A percentile compares a stretch with the other conserved stretches of the same genome.
phyloP scores from a whole-genome alignment of 2,113 vertebrate genomes.

The Falco punctatus region DNA sequence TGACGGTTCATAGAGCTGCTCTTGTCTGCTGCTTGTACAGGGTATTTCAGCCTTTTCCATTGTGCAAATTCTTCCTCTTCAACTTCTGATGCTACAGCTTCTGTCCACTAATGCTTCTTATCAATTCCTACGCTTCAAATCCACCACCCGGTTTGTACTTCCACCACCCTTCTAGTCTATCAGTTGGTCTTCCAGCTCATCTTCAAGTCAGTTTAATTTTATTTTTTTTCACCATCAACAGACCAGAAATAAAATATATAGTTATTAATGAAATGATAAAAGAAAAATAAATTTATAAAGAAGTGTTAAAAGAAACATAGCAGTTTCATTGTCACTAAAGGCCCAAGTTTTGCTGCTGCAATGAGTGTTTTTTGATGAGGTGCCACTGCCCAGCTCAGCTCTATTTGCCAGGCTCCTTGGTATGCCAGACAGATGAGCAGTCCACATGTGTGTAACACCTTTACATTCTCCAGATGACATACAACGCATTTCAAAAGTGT shows the following conservation, averaged over 20 bases:
- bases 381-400: background rate
- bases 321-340: background rate
- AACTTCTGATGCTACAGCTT: background rate
- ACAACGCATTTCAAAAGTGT: no score
- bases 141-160: background rate
- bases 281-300: no score
- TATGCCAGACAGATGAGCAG: background rate
- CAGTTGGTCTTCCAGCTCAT: background rate
- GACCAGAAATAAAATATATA: background rate
- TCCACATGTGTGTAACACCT: no score
- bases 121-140: background rate
- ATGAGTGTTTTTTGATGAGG: background rate
- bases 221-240: background rate
- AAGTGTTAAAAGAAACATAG: no score
- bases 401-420: background rate
- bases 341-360: background rate
- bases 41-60: background rate
- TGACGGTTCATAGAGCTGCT: background rate
- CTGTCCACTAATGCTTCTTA: background rate
- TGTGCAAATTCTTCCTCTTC: background rate
- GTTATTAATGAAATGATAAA: background rate
- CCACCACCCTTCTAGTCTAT: background rate
- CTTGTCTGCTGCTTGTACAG: background rate
- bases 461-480: background rate
- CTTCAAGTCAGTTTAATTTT: background rate